Evolutionary conservation across 2,888 invertebrate genomes (phyloP), one percentile per base, ranked within the genome.

Genomic region (Thymelicus sylvestris): DNA sequence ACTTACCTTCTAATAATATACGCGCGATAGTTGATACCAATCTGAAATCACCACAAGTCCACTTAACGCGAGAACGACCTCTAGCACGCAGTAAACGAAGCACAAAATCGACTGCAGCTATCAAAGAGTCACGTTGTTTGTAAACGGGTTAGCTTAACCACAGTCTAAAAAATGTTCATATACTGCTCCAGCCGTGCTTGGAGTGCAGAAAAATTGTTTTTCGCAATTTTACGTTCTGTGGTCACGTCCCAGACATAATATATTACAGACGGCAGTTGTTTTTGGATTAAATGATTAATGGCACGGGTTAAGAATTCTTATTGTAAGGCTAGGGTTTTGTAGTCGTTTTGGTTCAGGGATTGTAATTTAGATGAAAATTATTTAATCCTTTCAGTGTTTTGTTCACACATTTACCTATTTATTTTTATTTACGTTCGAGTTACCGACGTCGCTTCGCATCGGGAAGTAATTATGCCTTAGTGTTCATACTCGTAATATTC

Each of bases 161-260:
- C 71, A 71, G 66, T 62, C 66, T 66, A 71, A 71, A 70, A 71
- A 71, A 71, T 66, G 66, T 62, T 71, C 71, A 71, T 71, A 66
- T 71, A 66, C 71, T 62, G 71, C 39, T 62, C 66, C 52, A 62
- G 61, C 66, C 71, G 71, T 66, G 71, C 66, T 71, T 65, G 50
- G 71, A 71, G 71, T 71, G 66, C 71, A 71, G 66, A 71, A 71
- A 71, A 71, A 66, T 71, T 71, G 71, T 71, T 71, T 66, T 66
- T 55, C 71, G 66, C 71, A 66, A 66, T 71, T 71, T 71, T 71
- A 44, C 66, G 66, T 66, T 62, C 71, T 71, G 71, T 62, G 71
- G 71, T 71, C 71, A 71, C 71, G 71, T 71, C 55, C 61, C 60
- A 41, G 66, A 47, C 47, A 44, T 66, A 62, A 66, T 71, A 71